Evolutionary conservation across 1,140 invertebrate genomes (phyloP).

Genomic region (Camponotus pennsylvanicus): DNA sequence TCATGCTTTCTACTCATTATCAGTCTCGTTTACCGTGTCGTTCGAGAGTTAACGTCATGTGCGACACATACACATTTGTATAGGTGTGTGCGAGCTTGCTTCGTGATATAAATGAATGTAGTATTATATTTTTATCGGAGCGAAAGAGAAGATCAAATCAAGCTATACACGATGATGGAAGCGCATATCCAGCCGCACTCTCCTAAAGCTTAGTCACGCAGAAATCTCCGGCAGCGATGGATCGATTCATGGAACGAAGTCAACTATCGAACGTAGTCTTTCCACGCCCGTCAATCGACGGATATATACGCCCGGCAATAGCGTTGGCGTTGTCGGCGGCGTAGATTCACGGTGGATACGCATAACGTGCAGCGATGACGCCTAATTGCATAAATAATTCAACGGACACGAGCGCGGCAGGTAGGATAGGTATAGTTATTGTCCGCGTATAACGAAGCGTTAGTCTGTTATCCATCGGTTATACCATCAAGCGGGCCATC

Average conservation of each 20-base stretch:
- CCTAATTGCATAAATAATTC: slow-evolving; percentile 84
- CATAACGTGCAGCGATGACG: slow-evolving; percentile 72
- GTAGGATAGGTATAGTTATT: slow-evolving; percentile 76
- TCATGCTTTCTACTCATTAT: background rate
- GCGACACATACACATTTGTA: background rate
- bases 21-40: background rate
- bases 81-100: background rate
- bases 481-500: slow-evolving; percentile 74
- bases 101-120: slow-evolving; percentile 20
- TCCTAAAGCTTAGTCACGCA: slow-evolving; percentile 33
- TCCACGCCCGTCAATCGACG: slow-evolving; percentile 63
- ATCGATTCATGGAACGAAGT: slow-evolving; percentile 57
- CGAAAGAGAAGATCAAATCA: background rate
- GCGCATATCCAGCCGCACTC: slow-evolving; percentile 15
- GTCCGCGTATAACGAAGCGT: slow-evolving; percentile 79
- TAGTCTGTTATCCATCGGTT: slow-evolving; percentile 79
- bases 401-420: slow-evolving; percentile 74
- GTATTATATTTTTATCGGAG: background rate
- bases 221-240: slow-evolving; percentile 43
- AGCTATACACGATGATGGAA: background rate
- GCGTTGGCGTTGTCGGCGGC: slow-evolving; percentile 29
- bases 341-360: slow-evolving; percentile 67
- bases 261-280: slow-evolving; percentile 62
- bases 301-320: slow-evolving; percentile 31
- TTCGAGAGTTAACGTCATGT: slow-evolving; percentile 35